Base-by-base conservation (phyloP, 2,113 vertebrate species). In the Oreochromis aureus region DNA sequence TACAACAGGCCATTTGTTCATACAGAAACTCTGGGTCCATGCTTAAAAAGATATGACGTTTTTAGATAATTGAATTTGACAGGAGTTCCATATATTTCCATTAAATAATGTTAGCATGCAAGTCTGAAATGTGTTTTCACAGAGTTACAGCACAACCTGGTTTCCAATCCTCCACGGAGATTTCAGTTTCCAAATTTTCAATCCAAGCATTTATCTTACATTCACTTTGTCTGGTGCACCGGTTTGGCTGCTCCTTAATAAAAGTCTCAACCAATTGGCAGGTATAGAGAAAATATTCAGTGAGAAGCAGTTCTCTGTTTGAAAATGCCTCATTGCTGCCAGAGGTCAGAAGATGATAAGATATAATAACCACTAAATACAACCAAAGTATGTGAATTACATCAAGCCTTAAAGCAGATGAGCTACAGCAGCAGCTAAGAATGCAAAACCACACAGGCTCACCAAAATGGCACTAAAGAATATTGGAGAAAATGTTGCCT, bases 281-380 rank as follows among this genome's bases (percentile, higher is more conserved):
- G 41, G 41, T 44, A 44, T 13, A 61, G 58, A 58, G 55, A 63
- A 63, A 63, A 63, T 63, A 0, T 36, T 19, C 59, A 36, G 9
- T 0, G 32, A 63, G 30, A 63, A 10, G 16, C 59, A 63, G 9
- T 4, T 61, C 16, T 34, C 30, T 61, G 58, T 32, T 6, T 32
- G 30, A 61, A 6, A 61, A 61, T 0, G 5, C 1, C 58, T 61
- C 3, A 2, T 0, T 61, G 27, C 15, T 61, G 27, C 30, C 27
- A 61, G 58, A 61, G 58, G 30, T 19, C 59, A 63, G 16, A 63
- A 0, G 16, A 63, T 63, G 30, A 63, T 19, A 34, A 1, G 59
- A 34, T 63, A 63, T 63, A 19, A 34, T 34, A 63, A 63, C 30
- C 59, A 34, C 59, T 63, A 11, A 34, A 34, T 63, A 63, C 9